Evolutionary conservation across 2,797 vertebrate species (phyloP), one percentile per base, ranked within the genome.

Genomic region (Intellagama lesueurii): DNA sequence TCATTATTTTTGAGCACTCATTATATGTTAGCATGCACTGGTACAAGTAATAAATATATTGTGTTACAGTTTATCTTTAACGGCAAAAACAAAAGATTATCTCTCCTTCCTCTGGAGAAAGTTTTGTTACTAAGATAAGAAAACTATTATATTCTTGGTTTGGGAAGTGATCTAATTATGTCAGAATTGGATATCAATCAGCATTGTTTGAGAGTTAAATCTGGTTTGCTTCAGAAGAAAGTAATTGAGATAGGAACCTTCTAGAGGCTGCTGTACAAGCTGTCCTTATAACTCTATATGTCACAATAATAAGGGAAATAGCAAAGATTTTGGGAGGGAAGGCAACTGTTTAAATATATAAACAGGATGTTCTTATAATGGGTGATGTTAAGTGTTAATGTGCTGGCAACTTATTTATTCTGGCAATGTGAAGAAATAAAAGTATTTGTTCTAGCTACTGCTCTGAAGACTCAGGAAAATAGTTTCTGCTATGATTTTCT

Each of bases 151-250:
- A 22, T 93, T 93, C 89, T 94, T 91, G 49, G 88, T 87, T 86
- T 86, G 89, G 95, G 95, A 97, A 96, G 91, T 96, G 92, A 96
- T 88, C 82, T 95, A 92, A 96, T 95, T 91, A 90, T 92, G 89
- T 95, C 78, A 81, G 52, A 90, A 66, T 8, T 93, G 91, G 92
- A 94, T 96, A 93, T 95, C 94, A 94, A 88, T 72, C 83, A 85
- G 66, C 94, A 94, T 93, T 96, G 94, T 97, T 95, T 93, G 81
- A 92, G 86, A 81, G 93, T 82, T 89, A 95, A 94, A 91, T 93
- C 91, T 92, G 69, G 86, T 91, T 94, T 88, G 88, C 91, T 87
- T 94, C 90, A 90, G n/a, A 49, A 89, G 77, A n/a, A 72, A 73
- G 70, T 79, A 68, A 85, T 95, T 90, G 88, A 89, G 90, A 92